These are phyloP conservation scores for Agelaius phoeniceus DNA, from an alignment of 2,113 vertebrate species.

Conservation along the genomic window DNA sequence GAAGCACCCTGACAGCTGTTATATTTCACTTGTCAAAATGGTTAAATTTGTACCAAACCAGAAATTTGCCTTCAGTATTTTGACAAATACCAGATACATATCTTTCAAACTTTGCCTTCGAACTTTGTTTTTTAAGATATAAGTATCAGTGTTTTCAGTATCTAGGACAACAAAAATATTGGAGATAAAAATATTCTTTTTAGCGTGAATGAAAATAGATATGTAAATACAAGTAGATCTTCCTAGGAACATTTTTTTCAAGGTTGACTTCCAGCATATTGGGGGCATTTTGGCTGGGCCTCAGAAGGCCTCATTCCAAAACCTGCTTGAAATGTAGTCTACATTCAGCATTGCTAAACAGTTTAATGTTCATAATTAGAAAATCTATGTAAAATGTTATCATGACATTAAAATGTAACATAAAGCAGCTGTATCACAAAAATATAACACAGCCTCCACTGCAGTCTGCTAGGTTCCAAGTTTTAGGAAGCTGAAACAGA, in stretches of 20 bases:
- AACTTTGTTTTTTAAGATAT: background rate
- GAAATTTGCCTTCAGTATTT: background rate
- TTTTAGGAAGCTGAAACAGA: background rate
- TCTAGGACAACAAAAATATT: background rate
- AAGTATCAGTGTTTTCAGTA: background rate
- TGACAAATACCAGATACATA: background rate
- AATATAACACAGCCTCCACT: background rate
- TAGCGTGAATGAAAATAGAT: background rate
- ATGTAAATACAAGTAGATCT: background rate
- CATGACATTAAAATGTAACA: background rate
- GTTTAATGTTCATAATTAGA: background rate
- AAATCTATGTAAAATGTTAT: background rate
- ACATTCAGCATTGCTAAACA: background rate
- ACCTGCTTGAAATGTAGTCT: background rate
- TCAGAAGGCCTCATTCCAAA: background rate
- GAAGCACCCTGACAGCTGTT: background rate
- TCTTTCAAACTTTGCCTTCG: background rate
- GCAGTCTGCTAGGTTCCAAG: background rate
- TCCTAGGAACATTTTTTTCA: background rate
- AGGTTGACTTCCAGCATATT: background rate
- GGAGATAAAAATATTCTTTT: background rate
- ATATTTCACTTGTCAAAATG: background rate
- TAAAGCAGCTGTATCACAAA: background rate
- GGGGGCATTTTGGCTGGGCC: background rate
- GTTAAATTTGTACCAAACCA: background rate